Conservation (phyloP, 2,888 invertebrate genomes). For the Scaptomyza caliginosa region DNA sequence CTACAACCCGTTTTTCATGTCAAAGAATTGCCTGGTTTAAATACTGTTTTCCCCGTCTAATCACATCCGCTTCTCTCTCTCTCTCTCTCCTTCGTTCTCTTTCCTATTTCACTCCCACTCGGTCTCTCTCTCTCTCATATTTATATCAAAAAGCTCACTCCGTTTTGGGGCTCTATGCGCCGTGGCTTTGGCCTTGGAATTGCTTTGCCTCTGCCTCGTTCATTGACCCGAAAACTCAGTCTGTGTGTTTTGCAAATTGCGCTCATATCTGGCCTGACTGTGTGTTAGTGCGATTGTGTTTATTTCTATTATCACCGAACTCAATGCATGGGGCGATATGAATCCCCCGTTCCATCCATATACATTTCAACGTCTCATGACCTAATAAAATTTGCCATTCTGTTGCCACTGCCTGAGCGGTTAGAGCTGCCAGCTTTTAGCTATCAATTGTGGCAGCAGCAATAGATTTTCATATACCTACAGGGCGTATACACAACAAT, state of each 20-base stretch:
- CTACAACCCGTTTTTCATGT: too few species aligned
- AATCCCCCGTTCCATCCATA: conserved; percentile 42
- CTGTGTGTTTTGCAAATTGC: conserved; percentile 42
- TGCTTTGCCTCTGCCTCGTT: conserved; percentile 69
- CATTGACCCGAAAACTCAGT: conserved; percentile 67
- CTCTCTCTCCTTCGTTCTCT: neutral
- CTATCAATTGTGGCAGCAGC: conserved; percentile 46
- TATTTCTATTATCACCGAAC: conserved; percentile 72
- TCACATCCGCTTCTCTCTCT: neutral
- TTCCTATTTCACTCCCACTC: neutral
- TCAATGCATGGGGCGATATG: conserved; percentile 71
- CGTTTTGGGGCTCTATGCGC: conserved; percentile 52
- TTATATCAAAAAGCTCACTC: conserved; percentile 35
- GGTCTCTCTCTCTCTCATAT: neutral
- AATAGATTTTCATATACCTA: conserved; percentile 25
- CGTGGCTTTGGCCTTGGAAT: conserved; percentile 82
- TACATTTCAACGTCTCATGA: conserved; percentile 57
- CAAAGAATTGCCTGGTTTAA: too few species aligned
- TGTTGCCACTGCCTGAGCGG: conserved; percentile 1
- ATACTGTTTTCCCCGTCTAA: neutral
- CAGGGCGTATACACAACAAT: neutral
- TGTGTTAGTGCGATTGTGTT: conserved; percentile 32
- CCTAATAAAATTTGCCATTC: conserved; percentile 65
- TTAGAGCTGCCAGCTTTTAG: neutral
- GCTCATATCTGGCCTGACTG: conserved; percentile 37